Conservation (phyloP, 2,888 invertebrate genomes). For the Lithophane semibrunnea region DNA sequence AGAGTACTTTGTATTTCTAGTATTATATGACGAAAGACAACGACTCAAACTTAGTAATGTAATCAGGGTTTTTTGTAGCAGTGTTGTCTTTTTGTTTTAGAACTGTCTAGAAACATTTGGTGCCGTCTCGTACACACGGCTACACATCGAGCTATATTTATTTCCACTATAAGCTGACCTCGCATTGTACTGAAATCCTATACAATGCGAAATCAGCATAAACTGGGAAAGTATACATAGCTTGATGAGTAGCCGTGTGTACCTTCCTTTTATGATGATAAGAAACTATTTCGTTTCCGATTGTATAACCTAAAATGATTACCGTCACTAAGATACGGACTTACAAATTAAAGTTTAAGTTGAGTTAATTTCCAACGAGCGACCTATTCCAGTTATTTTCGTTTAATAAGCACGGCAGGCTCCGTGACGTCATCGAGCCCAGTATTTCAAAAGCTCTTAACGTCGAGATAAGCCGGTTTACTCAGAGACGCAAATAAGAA, state of each 20-base stretch:
- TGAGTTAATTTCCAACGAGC: not conserved
- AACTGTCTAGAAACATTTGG: not conserved
- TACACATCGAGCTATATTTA: too few relatives aligned
- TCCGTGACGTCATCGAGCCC: constrained; percentile 21
- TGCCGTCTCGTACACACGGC: too few relatives aligned
- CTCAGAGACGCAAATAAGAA: constrained; percentile 53
- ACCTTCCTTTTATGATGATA: not conserved
- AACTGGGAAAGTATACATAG: too few relatives aligned
- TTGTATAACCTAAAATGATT: not conserved
- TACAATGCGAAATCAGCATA: too few relatives aligned
- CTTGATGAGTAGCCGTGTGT: too few relatives aligned
- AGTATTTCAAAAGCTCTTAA: constrained; percentile 34
- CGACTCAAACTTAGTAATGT: constrained; percentile 23
- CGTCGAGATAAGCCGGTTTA: constrained; percentile 40
- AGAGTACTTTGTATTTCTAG: constrained; percentile 34
- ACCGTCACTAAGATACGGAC: not conserved
- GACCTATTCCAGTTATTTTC: constrained; percentile 4
- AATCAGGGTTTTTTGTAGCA: constrained; percentile 11
- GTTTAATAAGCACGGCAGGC: constrained; percentile 21
- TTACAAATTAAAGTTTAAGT: constrained; percentile 14
- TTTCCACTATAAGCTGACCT: too few relatives aligned
- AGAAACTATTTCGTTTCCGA: not conserved
- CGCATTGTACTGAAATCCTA: too few relatives aligned
- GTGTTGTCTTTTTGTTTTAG: constrained; percentile 24
- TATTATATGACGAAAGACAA: not conserved